Conservation (phyloP, 2,797 vertebrate species). For the Caiman crocodilus region DNA sequence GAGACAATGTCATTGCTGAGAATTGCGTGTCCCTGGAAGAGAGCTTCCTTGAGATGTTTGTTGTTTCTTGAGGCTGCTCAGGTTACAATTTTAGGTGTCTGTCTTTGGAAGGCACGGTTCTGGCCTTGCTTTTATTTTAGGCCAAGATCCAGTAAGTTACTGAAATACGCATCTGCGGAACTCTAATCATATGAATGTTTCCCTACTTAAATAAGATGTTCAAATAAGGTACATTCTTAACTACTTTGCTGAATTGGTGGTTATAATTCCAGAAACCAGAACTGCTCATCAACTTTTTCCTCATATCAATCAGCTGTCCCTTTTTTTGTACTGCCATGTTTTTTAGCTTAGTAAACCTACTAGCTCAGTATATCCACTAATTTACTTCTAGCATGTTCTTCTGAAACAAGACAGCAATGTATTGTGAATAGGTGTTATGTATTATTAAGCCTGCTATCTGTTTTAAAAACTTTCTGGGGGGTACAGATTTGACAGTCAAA, state of each 20-base stretch:
- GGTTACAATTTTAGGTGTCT: not conserved
- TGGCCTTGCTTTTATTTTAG: not conserved
- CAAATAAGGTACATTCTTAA: rapidly evolving
- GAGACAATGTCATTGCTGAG: too few species aligned
- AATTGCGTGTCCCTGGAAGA: too few species aligned
- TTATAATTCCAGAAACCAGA: not conserved
- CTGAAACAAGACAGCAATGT: not conserved
- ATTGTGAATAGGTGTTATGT: not conserved
- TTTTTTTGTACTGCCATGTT: not conserved
- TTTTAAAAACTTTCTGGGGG: not conserved
- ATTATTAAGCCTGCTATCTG: not conserved
- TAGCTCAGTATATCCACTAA: not conserved
- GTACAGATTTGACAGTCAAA: not conserved
- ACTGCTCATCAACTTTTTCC: not conserved
- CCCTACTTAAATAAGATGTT: not conserved
- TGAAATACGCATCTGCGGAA: not conserved
- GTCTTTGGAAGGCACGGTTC: not conserved
- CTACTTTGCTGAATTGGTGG: not conserved
- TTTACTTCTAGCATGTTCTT: not conserved
- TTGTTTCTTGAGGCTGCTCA: too few species aligned
- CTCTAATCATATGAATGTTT: not conserved
- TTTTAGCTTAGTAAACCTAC: not conserved
- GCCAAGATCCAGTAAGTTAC: not conserved
- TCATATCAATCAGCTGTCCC: not conserved
- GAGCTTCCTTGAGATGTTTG: not conserved